These are phyloP conservation scores for Onthophagus sagittarius DNA, from an alignment of 2,888 invertebrate species.

Conservation along the genomic window DNA sequence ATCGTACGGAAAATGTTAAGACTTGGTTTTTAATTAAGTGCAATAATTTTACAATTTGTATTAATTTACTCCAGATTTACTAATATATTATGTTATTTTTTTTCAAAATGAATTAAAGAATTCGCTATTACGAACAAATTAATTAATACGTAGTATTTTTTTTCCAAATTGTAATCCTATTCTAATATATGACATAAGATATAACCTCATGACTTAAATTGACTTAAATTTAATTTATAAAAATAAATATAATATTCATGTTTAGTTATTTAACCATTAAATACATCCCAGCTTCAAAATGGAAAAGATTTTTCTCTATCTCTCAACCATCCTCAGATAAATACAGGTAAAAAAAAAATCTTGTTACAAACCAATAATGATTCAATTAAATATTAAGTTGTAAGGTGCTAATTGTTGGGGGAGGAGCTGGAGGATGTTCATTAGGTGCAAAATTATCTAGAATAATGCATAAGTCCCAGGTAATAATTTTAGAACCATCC, in stretches of 20 bases:
- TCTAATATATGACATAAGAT: neutral
- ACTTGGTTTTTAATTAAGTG: constrained; percentile 21
- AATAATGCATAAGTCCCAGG: constrained; percentile 65
- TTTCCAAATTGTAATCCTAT: too few species aligned
- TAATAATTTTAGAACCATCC: constrained; percentile 85
- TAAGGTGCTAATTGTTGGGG: constrained; percentile 86
- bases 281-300: neutral
- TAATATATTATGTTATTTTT: neutral
- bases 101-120: neutral
- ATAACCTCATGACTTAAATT: neutral
- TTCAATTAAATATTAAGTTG: constrained; percentile 53
- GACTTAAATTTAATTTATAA: too few species aligned
- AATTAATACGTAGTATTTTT: neutral
- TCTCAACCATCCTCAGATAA: neutral
- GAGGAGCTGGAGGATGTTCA: constrained; percentile 88
- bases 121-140: neutral
- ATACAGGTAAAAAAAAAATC: neutral
- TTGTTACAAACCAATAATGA: neutral
- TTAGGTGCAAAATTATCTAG: constrained; percentile 81
- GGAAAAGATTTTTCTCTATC: neutral
- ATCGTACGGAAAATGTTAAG: constrained; percentile 55
- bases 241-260: neutral
- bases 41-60: neutral
- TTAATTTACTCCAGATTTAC: neutral
- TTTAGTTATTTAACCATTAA: neutral